phyloP scores from a whole-genome alignment of 1,140 invertebrate species.

The Pogonognathellus flavescens region DNA sequence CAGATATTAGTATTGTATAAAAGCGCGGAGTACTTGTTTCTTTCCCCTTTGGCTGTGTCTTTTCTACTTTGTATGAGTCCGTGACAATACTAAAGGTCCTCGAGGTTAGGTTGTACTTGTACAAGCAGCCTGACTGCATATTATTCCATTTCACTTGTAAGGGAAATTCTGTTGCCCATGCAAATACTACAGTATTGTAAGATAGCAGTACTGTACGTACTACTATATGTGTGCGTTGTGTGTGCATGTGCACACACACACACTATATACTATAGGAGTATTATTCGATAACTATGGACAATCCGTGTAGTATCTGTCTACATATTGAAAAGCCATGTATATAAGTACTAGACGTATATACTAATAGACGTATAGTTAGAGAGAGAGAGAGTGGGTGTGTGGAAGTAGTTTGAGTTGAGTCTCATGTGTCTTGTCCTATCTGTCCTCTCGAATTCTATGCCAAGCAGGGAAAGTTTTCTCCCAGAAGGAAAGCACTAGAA shows the following conservation, averaged over 20 bases:
- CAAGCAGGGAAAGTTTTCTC: conserved; percentile 37
- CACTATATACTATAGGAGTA: background rate
- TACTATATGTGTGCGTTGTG: no score
- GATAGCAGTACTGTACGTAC: no score
- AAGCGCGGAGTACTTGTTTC: background rate
- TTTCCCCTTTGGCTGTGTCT: conserved; percentile 37
- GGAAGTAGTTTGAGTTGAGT: background rate
- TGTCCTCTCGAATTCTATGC: conserved; percentile 16
- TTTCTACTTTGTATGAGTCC: background rate
- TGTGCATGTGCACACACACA: no score
- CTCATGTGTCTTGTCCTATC: conserved; percentile 14
- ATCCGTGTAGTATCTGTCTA: background rate
- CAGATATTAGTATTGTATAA: background rate
- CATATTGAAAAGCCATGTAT: background rate
- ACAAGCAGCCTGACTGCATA: background rate
- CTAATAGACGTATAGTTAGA: background rate
- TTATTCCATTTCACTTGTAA: conserved; percentile 4
- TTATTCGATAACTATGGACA: conserved; percentile 4
- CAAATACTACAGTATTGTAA: no score
- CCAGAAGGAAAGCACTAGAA: conserved; percentile 33
- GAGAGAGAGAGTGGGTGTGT: no score
- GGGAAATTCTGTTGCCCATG: conserved; percentile 16
- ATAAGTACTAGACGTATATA: background rate
- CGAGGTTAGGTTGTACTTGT: conserved; percentile 9
- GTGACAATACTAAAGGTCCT: conserved; percentile 36